Evolutionary conservation across 2,888 invertebrate genomes (phyloP).

Genomic region (Limenitis camilla): DNA sequence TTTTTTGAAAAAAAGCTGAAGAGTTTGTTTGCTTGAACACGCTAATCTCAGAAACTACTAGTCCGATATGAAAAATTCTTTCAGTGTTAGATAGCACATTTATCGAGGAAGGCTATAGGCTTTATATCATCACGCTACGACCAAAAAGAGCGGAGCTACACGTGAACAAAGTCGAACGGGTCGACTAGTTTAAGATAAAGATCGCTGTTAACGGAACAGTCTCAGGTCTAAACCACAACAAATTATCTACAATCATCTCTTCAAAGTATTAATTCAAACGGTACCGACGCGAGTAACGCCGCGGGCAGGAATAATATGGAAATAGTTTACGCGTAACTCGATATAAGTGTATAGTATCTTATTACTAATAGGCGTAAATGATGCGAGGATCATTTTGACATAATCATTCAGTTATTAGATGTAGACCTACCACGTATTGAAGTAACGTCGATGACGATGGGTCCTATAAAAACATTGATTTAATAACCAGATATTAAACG

Average conservation of each 20-base stretch:
- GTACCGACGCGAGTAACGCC: constrained; percentile 13
- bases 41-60: no score
- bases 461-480: background rate
- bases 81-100: no score
- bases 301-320: constrained; percentile 31
- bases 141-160: no score
- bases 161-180: no score
- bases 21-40: no score
- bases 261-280: constrained; percentile 11
- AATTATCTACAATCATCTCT: constrained; percentile 17
- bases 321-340: constrained; percentile 45
- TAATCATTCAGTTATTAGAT: constrained; percentile 12
- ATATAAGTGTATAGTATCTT: constrained; percentile 28
- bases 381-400: constrained; percentile 23
- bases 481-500: no score
- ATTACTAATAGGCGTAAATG: constrained; percentile 26
- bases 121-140: no score
- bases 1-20: no score
- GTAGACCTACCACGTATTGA: constrained; percentile 18
- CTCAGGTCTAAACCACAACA: background rate
- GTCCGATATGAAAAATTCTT: no score
- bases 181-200: no score
- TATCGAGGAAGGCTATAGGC: no score
- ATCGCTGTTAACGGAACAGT: no score
- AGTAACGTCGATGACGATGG: background rate